A percentile compares a stretch with the other conserved stretches of the same genome.
These are phyloP conservation scores for Numenius arquata DNA, from an alignment of 2,113 vertebrate species.

Conservation along the genomic window DNA sequence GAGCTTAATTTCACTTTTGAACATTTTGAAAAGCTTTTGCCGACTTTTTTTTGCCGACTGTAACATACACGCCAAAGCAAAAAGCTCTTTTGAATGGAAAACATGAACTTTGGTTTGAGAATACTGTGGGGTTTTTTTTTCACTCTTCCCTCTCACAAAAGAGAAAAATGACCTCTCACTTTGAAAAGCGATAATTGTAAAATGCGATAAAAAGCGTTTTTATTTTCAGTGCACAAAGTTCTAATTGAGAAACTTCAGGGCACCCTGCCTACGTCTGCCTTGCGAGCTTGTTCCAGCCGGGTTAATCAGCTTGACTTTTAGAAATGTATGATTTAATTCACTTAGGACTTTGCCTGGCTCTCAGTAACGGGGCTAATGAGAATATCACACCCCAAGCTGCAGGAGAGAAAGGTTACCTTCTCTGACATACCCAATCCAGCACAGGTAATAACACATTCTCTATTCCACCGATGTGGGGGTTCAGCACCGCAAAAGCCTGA, in stretches of 20 bases:
- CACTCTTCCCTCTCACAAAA: not conserved
- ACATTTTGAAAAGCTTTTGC: not conserved
- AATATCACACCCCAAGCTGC: not conserved
- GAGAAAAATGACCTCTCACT: conserved; percentile 4
- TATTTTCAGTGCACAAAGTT: not conserved
- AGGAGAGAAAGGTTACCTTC: not conserved
- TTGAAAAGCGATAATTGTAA: not conserved
- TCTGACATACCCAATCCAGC: not conserved
- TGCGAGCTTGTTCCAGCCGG: not conserved
- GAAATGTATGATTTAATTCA: not conserved
- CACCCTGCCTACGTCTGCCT: not conserved
- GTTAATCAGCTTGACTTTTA: not conserved
- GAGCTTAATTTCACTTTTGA: not conserved
- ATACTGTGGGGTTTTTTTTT: not conserved
- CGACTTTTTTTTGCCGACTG: no score
- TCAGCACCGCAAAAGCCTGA: not conserved
- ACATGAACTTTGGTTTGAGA: not conserved
- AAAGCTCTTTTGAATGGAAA: not conserved
- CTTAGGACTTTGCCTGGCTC: not conserved
- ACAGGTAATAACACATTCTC: not conserved
- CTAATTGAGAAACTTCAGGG: not conserved
- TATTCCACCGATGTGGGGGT: not conserved
- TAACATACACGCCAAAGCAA: not conserved
- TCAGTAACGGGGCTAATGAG: not conserved
- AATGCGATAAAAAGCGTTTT: no score